Evolutionary conservation across 2,888 invertebrate species (phyloP), one percentile per base, ranked within the genome.

Genomic region (Elmis aenea): DNA sequence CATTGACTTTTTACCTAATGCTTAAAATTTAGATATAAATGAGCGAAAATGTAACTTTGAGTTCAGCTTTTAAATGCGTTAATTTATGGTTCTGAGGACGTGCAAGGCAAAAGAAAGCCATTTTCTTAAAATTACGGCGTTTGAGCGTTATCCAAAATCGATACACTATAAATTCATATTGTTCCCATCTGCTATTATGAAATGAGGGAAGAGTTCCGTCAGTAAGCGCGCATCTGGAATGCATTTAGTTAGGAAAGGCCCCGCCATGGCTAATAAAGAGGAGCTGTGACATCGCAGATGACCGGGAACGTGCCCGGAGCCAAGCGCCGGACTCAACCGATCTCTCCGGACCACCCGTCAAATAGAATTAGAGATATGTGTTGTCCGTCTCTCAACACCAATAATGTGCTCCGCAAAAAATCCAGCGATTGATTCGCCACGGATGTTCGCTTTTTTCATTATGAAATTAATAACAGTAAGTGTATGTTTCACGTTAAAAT

Each of bases 301-400:
- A 45, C 46, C 38, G 46, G 42, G 46, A 43, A 49, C 42, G 42
- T 42, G 46, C 49, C 41, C 38, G 38, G 41, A 39, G 52, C 52
- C 52, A 52, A 43, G 26, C 37, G 29, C 22, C 29, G 38, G 28
- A 33, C 40, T 42, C 29, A 23, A 26, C 42, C 46, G 41, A 41
- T 41, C 35, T 41, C 28, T 20, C 31, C 33, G 31, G 29, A 42
- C 28, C 33, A 30, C 28, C 32, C 33, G 32, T 40, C 33, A 44
- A 44, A 44, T 44, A 27, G 27, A 42, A 43, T 42, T 42, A 42
- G 26, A 10, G 30, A 26, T 12, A 33, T 31, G 30, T 24, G 28
- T 22, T 28, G 33, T 34, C 30, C 30, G 29, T 31, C 42, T 21
- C 13, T 35, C 32, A 25, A 24, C 32, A 27, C 32, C 32, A 27